A percentile compares a stretch with the other conserved stretches of the same genome.
Evolutionary conservation across 92 coral and sea anemone genomes (phyloP).

Genomic region (Hydrozoanthus gracilis): DNA sequence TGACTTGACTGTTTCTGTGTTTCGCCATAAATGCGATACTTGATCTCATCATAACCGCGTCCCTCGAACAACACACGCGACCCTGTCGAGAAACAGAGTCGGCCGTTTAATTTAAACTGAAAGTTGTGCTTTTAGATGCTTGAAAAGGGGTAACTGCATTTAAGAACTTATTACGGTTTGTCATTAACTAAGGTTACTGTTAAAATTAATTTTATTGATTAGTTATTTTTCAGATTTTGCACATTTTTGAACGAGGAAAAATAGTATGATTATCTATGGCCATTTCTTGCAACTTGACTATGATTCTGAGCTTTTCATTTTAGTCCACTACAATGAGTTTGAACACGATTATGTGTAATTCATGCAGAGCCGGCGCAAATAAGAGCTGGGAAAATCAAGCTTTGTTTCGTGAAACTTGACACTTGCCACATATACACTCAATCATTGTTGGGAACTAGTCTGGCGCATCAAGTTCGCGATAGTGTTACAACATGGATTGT

Average conservation of each 20-base stretch:
- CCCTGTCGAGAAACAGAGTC: conserved; percentile 1
- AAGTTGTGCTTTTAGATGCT: not conserved
- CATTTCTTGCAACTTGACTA: not conserved
- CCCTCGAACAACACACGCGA: conserved; percentile 18
- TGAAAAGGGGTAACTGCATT: no score
- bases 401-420: conserved; percentile 69
- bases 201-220: no score
- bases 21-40: conserved; percentile 29
- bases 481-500: conserved; percentile 29
- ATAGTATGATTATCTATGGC: no score
- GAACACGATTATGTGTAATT: not conserved
- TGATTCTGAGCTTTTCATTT: not conserved
- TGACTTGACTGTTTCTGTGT: conserved; percentile 39
- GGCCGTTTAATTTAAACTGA: not conserved
- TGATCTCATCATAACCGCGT: conserved; percentile 11
- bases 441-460: conserved; percentile 70
- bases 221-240: not conserved
- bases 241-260: not conserved
- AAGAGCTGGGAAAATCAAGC: conserved; percentile 52
- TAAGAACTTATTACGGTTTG: no score
- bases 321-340: not conserved
- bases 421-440: conserved; percentile 74
- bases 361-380: conserved; percentile 30
- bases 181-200: no score
- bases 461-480: conserved; percentile 37